Evolutionary conservation across 1,140 invertebrate genomes (phyloP).

Genomic region (Trachelipus rathkii): DNA sequence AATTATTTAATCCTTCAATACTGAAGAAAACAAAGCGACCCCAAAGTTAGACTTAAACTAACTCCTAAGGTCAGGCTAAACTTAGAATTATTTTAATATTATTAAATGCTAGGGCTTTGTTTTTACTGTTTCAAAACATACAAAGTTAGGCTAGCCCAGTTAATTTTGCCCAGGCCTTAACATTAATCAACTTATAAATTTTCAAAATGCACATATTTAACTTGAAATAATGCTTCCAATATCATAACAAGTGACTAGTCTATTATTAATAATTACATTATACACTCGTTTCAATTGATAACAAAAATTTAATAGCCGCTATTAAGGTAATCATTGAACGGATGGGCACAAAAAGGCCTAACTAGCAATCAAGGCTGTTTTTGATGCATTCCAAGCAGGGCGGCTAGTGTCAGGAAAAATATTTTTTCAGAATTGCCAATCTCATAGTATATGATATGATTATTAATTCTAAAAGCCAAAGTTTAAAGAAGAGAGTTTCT

Average conservation of each 20-base stretch:
- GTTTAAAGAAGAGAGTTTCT: no score
- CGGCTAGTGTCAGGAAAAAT: background rate
- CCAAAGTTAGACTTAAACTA: conserved; percentile 5
- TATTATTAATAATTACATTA: background rate
- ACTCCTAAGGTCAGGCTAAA: background rate
- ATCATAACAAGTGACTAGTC: background rate
- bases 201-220: background rate
- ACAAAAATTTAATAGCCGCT: background rate
- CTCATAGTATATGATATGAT: background rate
- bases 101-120: no score
- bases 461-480: no score
- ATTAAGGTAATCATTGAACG: background rate
- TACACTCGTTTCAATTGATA: background rate
- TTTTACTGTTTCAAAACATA: background rate
- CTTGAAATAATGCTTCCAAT: background rate
- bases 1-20: background rate
- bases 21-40: background rate
- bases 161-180: conserved; percentile 2
- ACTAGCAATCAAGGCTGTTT: background rate
- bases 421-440: background rate
- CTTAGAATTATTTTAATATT: background rate
- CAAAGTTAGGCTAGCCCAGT: background rate
- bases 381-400: conserved; percentile 1
- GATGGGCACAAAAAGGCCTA: background rate
- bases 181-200: conserved; percentile 7